These are phyloP conservation scores for Euwallacea fornicatus DNA, from an alignment of 1,140 invertebrate species.

Conservation along the genomic window DNA sequence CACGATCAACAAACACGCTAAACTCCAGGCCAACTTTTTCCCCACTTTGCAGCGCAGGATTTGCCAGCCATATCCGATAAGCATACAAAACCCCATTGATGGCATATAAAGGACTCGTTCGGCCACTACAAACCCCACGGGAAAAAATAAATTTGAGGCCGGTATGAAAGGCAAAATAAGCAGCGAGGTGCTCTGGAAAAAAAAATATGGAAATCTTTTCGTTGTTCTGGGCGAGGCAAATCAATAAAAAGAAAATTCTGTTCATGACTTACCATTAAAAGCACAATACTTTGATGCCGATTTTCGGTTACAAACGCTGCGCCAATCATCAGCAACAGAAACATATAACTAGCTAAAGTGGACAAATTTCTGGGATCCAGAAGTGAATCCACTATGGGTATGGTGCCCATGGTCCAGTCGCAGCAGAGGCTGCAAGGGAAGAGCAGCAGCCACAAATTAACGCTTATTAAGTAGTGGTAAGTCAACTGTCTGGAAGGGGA, in stretches of 20 bases:
- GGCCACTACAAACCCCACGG: constrained; percentile 96
- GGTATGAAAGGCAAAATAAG: constrained; percentile 91
- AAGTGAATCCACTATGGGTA: constrained; percentile 81
- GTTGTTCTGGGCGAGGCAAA: neutral
- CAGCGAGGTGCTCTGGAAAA: constrained; percentile 76
- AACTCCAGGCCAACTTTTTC: constrained; percentile 64
- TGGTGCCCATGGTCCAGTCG: constrained; percentile 98
- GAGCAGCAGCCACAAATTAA: constrained; percentile 89
- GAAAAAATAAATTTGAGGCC: constrained; percentile 95
- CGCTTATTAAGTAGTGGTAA: constrained; percentile 87
- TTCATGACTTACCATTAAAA: constrained; percentile 72
- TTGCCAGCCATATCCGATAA: constrained; percentile 79
- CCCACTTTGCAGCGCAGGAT: constrained; percentile 57
- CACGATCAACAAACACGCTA: constrained; percentile 69
- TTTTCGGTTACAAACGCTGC: constrained; percentile 69
- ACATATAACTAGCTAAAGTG: constrained; percentile 72
- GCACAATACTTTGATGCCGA: constrained; percentile 68
- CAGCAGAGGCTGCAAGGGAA: constrained; percentile 90
- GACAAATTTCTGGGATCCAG: constrained; percentile 82
- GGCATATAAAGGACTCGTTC: constrained; percentile 95
- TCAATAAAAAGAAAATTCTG: neutral
- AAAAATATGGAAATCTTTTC: constrained; percentile 32
- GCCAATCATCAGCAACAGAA: constrained; percentile 64
- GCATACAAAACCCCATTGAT: constrained; percentile 95
- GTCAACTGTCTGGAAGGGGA: constrained; percentile 84